These are phyloP conservation scores for Malacosoma neustria DNA, from an alignment of 2,888 invertebrate genomes.

Conservation along the genomic window DNA sequence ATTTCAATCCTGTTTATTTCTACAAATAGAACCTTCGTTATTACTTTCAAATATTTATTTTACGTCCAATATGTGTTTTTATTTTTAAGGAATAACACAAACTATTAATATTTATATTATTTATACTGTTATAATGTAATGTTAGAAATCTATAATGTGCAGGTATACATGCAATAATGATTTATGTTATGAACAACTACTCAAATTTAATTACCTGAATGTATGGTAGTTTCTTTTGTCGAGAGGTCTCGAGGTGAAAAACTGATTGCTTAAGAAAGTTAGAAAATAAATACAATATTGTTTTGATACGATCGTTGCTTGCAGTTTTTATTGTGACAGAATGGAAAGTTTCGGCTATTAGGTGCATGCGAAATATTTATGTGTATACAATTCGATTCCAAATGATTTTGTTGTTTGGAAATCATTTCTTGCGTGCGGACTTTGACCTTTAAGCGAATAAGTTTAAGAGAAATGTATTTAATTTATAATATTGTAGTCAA, in stretches of 20 bases:
- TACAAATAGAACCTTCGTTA: too few relatives aligned
- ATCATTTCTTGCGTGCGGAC: background rate
- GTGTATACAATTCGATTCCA: background rate
- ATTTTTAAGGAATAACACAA: too few relatives aligned
- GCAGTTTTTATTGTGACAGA: background rate
- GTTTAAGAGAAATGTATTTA: too few relatives aligned
- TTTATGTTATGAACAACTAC: background rate
- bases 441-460: background rate
- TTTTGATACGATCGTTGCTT: background rate
- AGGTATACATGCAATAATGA: too few relatives aligned
- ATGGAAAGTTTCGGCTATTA: background rate
- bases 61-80: too few relatives aligned
- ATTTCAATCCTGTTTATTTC: too few relatives aligned
- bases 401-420: background rate
- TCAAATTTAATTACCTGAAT: background rate
- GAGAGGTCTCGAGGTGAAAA: background rate
- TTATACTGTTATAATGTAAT: too few relatives aligned
- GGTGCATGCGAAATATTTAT: background rate
- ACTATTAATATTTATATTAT: too few relatives aligned
- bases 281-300: background rate
- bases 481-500: too few relatives aligned
- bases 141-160: too few relatives aligned
- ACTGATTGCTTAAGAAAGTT: background rate
- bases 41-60: too few relatives aligned
- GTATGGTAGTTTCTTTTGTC: background rate